These are phyloP conservation scores for Patella caerulea DNA, from an alignment of 2,888 invertebrate species.

Conservation along the genomic window DNA sequence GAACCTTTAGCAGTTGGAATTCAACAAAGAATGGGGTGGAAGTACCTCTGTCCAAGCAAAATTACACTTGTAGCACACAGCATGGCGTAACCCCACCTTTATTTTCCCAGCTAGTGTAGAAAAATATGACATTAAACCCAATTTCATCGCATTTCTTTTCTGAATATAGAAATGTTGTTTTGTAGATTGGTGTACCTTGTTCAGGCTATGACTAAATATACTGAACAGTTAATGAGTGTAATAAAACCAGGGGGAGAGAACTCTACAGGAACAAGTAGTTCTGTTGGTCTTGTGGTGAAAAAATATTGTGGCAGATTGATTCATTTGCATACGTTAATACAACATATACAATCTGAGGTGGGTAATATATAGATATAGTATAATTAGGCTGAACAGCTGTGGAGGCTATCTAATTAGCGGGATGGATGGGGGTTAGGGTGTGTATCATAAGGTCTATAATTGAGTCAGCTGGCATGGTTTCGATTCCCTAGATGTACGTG, in stretches of 20 bases:
- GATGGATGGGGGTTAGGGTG: too few relatives aligned
- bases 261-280: slow-evolving; percentile 44
- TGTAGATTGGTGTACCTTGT: slow-evolving; percentile 62
- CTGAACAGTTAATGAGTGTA: slow-evolving; percentile 45
- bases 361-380: slow-evolving; percentile 16
- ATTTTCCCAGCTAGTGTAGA: too few relatives aligned
- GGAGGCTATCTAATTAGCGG: too few relatives aligned
- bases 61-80: too few relatives aligned
- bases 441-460: too few relatives aligned
- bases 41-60: too few relatives aligned
- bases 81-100: too few relatives aligned
- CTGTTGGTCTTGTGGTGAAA: slow-evolving; percentile 66
- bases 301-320: slow-evolving; percentile 67
- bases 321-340: slow-evolving; percentile 54
- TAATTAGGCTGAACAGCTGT: not conserved
- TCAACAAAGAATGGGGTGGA: too few relatives aligned
- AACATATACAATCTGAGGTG: slow-evolving; percentile 66
- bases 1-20: too few relatives aligned
- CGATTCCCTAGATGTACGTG: too few relatives aligned
- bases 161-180: slow-evolving; percentile 15
- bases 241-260: slow-evolving; percentile 39
- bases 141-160: not conserved
- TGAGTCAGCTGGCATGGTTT: too few relatives aligned
- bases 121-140: too few relatives aligned
- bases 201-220: slow-evolving; percentile 55